Evolutionary conservation across 2,888 invertebrate genomes (phyloP).

Genomic region (Oeneis ivallda): DNA sequence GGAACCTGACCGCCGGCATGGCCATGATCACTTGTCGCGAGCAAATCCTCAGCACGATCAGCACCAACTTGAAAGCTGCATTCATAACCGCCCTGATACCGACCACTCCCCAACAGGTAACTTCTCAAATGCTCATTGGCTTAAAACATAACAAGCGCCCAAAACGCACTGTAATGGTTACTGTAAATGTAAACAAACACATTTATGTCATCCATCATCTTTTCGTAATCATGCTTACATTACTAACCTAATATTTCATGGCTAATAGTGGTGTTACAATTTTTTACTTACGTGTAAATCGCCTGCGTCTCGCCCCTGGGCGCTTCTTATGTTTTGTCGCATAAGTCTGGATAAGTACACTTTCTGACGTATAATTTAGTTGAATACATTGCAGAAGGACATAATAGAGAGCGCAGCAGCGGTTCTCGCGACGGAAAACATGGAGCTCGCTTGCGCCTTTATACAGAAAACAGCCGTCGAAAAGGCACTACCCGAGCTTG

Average conservation of each 20-base stretch:
- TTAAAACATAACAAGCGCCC: conserved; percentile 19
- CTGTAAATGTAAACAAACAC: neutral
- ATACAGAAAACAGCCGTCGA: conserved; percentile 99
- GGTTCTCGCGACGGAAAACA: conserved; percentile 95
- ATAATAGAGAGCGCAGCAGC: conserved; percentile 94
- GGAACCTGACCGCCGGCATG: conserved; percentile 98
- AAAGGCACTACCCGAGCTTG: conserved; percentile 97
- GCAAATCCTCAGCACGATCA: conserved; percentile 93
- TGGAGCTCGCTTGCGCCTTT: conserved; percentile 97
- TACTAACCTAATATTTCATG: neutral
- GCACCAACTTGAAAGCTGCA: conserved; percentile 92
- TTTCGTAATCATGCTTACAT: neutral
- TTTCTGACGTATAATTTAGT: conserved; percentile 23
- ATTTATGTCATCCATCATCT: too few species aligned
- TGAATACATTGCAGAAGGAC: conserved; percentile 81
- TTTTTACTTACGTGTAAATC: neutral
- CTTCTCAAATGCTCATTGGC: neutral
- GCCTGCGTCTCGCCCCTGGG: conserved; percentile 1
- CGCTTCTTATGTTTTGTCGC: conserved; percentile 9
- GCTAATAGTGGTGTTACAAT: neutral
- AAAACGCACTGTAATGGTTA: neutral
- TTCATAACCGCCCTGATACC: conserved; percentile 87
- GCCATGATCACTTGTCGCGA: conserved; percentile 99
- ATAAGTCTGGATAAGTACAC: neutral
- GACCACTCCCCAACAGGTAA: conserved; percentile 83